Base-by-base conservation (phyloP, 2,888 invertebrate species). In the Taenaris catops region DNA sequence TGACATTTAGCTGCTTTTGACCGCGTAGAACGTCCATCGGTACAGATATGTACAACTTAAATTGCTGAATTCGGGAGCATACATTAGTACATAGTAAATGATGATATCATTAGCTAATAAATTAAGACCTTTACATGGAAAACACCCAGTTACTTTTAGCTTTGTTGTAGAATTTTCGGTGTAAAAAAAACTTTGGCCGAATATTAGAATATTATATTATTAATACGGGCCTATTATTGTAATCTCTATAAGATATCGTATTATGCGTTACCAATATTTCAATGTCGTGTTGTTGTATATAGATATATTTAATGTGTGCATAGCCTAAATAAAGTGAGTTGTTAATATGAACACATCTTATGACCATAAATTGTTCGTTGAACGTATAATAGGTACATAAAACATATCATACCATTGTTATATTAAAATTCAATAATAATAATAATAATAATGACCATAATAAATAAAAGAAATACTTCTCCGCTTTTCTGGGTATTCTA, bases 301-400 rank as follows among this genome's bases (percentile, higher is more conserved):
- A 75, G 69, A 70, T 49, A 41, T 49, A 61, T 54, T n/a, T 53
- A 60, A 61, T 25, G 53, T 61, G 34, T 38, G 38, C 34, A 29
- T 41, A 38, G 28, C 18, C 20, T 21, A 21, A 39, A 45, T 49
- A 68, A 58, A 51, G 54, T 63, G 52, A 58, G 62, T 72, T 70
- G 61, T 70, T 70, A 50, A 47, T 38, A 40, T 52, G 48, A 53
- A 67, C 61, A 65, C 63, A 66, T 75, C 70, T 71, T 74, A 75
- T 73, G 78, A 73, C 52, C 53, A 61, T 53, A 60, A 53, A 31
- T 61, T 59, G 60, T 61, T 65, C 67, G 66, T 68, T 66, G 68
- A 73, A 69, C 70, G 55, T 71, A 75, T 80, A 81, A n/a, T n/a
- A n/a, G n/a, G 76, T 80, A 83, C 78, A 83, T 75, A 61, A 76